Base-by-base conservation (phyloP, 2,113 vertebrate species). In the Delphinapterus leucas region DNA sequence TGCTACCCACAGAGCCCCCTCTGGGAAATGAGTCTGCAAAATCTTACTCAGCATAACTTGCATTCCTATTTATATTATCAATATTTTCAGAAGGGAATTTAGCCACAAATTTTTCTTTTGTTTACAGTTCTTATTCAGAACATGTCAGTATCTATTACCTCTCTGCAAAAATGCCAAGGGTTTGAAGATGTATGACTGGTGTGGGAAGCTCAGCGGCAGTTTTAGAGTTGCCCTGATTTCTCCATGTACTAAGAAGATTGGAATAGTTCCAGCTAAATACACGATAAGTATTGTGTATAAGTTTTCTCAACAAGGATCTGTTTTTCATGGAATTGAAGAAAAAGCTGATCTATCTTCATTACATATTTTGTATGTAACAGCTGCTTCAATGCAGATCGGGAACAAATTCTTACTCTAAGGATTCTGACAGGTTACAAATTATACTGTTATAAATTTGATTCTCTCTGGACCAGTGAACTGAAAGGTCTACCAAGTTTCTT, bases 381-480 rank as follows among this genome's bases (percentile, higher is more conserved):
- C 90, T 93, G 10, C 8, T 84, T 58, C 44, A 58, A 8, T 58
- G 14, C 15, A 70, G 11, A 68, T 26, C 2, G 20, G 88, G 79
- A 92, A 41, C 80, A 86, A 91, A 96, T 91, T 80, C 60, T 96
- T 82, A 61, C 97, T 96, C 90, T 41, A 63, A 93, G 96, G 79
- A 90, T 96, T 93, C 4, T 1, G 94, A 81, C 95, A 94, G 85
- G 31, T 86, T 88, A 44, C 55, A 79, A 80, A 58, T 74, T 55
- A 96, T 96, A 92, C 73, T 6, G 1, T 81, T 92, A 33, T 92
- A 47, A 88, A 79, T 89, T 14, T 49, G 87, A 0, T 77, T 92
- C 89, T 94, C 58, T 98, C 11, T 63, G 73, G 36, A 60, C 61
- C 23, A 44, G 28, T 67, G 63, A 61, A 25, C 88, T 60, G n/a